Percentiles rank a stretch among this genome's conserved stretches.
Evolutionary conservation across 2,113 vertebrate species (phyloP).

Genomic region (Terrapene triunguis): DNA sequence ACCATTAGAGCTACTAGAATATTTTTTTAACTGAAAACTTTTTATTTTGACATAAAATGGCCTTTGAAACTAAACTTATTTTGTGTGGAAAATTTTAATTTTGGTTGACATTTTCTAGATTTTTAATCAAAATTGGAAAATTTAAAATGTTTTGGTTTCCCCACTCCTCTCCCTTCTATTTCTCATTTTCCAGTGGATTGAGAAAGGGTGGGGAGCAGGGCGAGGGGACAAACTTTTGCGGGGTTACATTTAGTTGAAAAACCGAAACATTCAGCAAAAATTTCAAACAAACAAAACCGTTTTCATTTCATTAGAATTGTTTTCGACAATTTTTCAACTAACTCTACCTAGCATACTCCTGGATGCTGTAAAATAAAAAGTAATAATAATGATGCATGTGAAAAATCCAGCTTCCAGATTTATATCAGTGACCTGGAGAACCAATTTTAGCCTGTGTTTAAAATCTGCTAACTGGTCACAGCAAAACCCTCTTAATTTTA

Average conservation of each 20-base stretch:
- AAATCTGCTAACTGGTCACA: not conserved
- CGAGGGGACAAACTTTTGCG: not conserved
- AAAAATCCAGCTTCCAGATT: not conserved
- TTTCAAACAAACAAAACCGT: not conserved
- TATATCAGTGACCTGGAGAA: not conserved
- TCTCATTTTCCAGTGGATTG: not conserved
- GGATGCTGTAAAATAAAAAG: not conserved
- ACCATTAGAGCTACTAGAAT: not conserved
- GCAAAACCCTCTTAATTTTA: not conserved
- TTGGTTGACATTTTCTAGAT: not conserved
- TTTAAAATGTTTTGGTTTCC: not conserved
- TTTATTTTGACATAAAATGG: not conserved
- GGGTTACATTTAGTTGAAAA: not conserved
- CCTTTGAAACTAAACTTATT: not conserved
- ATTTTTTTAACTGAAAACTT: not conserved
- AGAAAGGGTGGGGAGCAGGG: not conserved
- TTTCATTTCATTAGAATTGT: not conserved
- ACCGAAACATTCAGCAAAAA: not conserved
- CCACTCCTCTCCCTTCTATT: accelerated
- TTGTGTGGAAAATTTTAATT: not conserved
- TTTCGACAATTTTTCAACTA: not conserved
- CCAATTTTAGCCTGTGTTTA: not conserved
- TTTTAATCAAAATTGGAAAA: not conserved
- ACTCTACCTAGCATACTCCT: not conserved
- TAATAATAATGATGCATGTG: not conserved